Base-by-base conservation (phyloP, 1,140 invertebrate species). In the Drosophila insularis region DNA sequence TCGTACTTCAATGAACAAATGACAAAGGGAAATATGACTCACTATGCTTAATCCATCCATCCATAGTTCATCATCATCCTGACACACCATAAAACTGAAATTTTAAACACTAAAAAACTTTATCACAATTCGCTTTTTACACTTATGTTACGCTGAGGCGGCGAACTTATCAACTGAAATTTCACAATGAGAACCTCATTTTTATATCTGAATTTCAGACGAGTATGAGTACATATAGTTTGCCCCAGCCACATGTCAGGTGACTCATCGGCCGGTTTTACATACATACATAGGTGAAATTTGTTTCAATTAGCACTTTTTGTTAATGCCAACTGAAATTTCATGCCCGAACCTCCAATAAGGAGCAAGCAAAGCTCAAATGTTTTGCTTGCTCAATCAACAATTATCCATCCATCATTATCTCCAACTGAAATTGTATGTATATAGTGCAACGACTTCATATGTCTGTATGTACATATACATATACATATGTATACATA, bases 101-200 rank as follows among this genome's bases (percentile, higher is more conserved):
- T 60, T 59, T 8, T 19, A 64, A 32, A 2, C 23, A 23, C 53
- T 54, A 53, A 68, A 17, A 61, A 17, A 27, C 5, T 39, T 50
- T 50, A 21, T 50, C 17, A 17, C 17, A 1, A 11, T 37, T 37
- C 35, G 6, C 35, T 13, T 13, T 13, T n/a, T 14, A 7, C 4
- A 43, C 17, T 50, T 50, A 50, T 50, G 43, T 19, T 50, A 50
- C 43, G 17, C 43, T 21, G 43, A 50, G 10, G 43, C 8, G 17
- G 43, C 8, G 21, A 50, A 10, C 43, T 11, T 56, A 31, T 56
- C 54, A 10, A 58, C 55, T 58, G 55, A 58, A 58, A 58, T 69
- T 76, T 69, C 73, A 76, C 69, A 61, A 31, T 35, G 66, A 74
- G 61, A 69, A 63, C 55, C 21, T 10, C 43, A 50, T 21, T 50